Evolutionary conservation across 2,888 invertebrate species (phyloP).

Genomic region (Tenthredo livida): DNA sequence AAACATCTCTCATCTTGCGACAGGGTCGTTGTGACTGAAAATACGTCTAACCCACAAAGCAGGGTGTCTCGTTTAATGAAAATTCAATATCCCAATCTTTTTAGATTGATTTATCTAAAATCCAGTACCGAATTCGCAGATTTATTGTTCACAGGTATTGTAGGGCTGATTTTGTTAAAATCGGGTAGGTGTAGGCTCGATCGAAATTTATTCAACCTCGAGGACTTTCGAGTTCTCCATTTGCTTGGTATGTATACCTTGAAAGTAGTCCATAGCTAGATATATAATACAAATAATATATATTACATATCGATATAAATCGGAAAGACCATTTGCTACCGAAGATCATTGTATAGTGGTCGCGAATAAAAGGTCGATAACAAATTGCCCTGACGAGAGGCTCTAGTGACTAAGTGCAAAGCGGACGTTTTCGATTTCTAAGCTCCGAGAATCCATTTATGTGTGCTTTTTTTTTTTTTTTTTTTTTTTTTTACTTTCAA

Average conservation of each 20-base stretch:
- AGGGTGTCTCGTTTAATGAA: background rate
- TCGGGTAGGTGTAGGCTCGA: background rate
- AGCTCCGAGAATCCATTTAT: conserved; percentile 14
- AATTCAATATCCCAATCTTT: background rate
- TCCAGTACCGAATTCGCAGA: background rate
- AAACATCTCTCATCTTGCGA: too few relatives aligned
- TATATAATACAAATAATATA: background rate
- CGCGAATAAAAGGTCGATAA: conserved; percentile 11
- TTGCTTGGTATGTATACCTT: background rate
- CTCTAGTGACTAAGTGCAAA: conserved; percentile 8
- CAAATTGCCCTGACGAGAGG: conserved; percentile 20
- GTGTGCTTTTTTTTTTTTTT: background rate
- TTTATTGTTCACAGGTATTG: background rate
- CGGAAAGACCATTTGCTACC: background rate
- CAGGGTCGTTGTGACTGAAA: background rate
- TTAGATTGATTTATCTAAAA: background rate
- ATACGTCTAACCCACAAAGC: background rate
- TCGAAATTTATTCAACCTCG: background rate
- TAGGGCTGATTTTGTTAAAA: background rate
- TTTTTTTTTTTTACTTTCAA: background rate
- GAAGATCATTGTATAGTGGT: background rate
- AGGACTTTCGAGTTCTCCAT: background rate
- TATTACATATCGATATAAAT: background rate
- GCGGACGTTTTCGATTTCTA: background rate
- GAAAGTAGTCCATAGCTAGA: background rate